Conservation (phyloP, 2,113 vertebrate species). For the Merops nubicus region DNA sequence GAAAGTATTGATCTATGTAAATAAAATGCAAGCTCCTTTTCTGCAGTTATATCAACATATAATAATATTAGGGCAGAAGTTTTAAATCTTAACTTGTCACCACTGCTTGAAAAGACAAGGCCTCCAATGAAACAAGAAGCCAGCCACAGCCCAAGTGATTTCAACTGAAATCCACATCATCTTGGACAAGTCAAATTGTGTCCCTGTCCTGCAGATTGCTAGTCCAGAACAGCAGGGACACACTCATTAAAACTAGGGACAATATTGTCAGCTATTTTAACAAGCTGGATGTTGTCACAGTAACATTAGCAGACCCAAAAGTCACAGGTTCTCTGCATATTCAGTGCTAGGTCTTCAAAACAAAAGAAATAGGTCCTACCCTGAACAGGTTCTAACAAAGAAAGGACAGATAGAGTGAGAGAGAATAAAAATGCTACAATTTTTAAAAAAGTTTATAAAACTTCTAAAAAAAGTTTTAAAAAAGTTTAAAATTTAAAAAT, state of each 20-base stretch:
- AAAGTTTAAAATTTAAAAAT: no score
- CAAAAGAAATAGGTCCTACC: neutral
- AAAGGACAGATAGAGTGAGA: rapidly evolving
- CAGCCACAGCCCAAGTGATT: neutral
- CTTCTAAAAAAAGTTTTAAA: no score
- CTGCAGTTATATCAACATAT: neutral
- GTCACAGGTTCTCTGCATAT: neutral
- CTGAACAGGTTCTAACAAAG: neutral
- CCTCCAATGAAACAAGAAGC: neutral
- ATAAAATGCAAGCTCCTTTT: neutral
- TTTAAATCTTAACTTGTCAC: neutral
- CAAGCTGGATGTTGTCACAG: neutral
- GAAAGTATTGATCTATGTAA: neutral
- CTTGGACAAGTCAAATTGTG: rapidly evolving
- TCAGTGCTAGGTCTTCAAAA: neutral
- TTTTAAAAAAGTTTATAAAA: no score
- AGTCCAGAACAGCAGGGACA: neutral
- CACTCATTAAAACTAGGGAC: neutral
- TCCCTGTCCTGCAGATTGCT: neutral
- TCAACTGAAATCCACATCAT: rapidly evolving
- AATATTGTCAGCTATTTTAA: neutral
- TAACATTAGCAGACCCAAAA: neutral
- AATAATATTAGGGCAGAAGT: neutral
- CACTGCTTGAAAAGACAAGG: neutral
- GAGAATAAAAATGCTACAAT: neutral